Evolutionary conservation across 1,140 invertebrate genomes (phyloP), one percentile per base, ranked within the genome.

Genomic region (Acarapis woodi): DNA sequence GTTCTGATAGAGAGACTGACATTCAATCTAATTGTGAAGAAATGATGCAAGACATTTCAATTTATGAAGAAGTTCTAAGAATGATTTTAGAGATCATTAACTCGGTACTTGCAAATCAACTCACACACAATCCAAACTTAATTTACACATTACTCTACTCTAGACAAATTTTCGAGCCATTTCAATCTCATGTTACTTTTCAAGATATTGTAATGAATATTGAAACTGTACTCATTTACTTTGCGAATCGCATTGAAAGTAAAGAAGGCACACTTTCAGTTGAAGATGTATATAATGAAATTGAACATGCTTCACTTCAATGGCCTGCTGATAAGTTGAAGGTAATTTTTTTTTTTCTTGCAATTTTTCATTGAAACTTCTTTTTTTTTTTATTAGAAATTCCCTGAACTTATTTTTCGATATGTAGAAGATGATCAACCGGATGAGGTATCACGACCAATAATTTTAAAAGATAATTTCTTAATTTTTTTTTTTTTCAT

Each of bases 361-460:
- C 20, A 22, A 41, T 5, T 31, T 41, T 32, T 16, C 21, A 23
- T 2, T 37, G 2, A 14, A 22, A 15, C 28, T 35, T 36, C 21
- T 38, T 38, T 36, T 47, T 39, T 45, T 42, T 37, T 33, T 38
- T 62, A 67, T 10, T 55, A 88, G 77, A 93, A 88, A 73, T 94
- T 96, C 55, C 87, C 90, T 1, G 88, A 96, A 48, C 57, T 97
- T 30, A 96, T 93, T 55, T 99, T 96, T 58, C 80, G 87, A 46
- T 99, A 99, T 52, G 87, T 97, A 0, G 90, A 97, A 61, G 90
- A 97, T 58, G 87, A 94, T 42, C 72, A 80, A 41, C 90, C 88
- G 0, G 87, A 96, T 54, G 87, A 96, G n/a, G n/a, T n/a, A n/a
- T n/a, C n/a, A n/a, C n/a, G n/a, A n/a, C n/a, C n/a, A n/a, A n/a